Base-by-base conservation (phyloP, 2,113 vertebrate genomes). In the Dasyprocta punctata region DNA sequence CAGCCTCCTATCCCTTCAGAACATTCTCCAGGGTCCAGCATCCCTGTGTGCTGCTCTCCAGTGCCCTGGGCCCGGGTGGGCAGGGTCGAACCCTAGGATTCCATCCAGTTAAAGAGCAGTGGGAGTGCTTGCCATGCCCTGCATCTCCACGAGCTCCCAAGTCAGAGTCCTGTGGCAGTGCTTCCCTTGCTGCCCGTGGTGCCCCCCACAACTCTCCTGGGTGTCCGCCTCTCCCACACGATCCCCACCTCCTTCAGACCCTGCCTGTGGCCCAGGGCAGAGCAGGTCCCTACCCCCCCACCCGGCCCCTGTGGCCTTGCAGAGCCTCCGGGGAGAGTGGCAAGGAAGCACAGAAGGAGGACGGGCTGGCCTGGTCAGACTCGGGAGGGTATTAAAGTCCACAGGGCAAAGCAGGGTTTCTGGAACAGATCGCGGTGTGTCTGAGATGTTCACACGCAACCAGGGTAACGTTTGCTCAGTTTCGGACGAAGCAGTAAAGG, bases 101-200 rank as follows among this genome's bases (percentile, higher is more conserved):
- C 30, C 22, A 49, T 7, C n/a, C 38, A 19, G 2, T 26, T 44
- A 19, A 84, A 73, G 69, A 47, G 14, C 28, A 44, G 5, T 20
- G 58, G 41, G 7, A 10, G 16, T 10, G 16, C 16, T 44, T 14
- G 1, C 58, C 13, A 4, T 10, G 26, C 56, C 17, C 38, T 0
- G 0, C 2, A 8, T 24, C 1, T 14, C 12, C 13, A 3, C 16
- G 11, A 6, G 30, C 28, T 30, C 38, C 41, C 24, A 44, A 5
- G 14, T 33, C 17, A 44, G 41, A 8, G 41, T 0, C 44, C 83
- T 13, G 41, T 5, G 83, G 41, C 17, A 13, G 60, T 9, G 5
- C 20, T 20, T 36, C 22, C 41, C 38, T 16, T 65, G 83, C 71
- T 44, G 71, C 71, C 38, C 22, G 1, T 41, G 11, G 38, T 36